Evolutionary conservation across 2,113 vertebrate genomes (phyloP).

Genomic region (Lasiurus cinereus): DNA sequence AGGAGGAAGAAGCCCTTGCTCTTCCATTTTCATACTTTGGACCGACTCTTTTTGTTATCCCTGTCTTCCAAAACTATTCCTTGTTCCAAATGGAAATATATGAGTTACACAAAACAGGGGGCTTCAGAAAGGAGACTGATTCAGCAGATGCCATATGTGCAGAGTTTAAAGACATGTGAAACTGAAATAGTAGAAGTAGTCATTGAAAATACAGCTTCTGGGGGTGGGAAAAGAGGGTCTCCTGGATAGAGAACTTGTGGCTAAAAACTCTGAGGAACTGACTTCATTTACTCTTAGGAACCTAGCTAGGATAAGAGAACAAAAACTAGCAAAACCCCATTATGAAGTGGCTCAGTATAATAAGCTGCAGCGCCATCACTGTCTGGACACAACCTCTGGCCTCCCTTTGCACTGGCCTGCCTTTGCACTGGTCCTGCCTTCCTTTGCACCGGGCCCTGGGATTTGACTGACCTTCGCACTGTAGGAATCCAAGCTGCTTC

Average conservation of each 20-base stretch:
- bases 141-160: neutral
- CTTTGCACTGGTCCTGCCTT: neutral
- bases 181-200: slow-evolving; percentile 4
- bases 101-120: neutral
- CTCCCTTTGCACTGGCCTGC: neutral
- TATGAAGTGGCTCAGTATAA: neutral
- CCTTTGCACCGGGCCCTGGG: no score
- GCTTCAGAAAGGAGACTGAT: neutral
- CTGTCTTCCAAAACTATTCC: neutral
- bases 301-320: neutral
- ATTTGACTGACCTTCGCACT: neutral
- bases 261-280: neutral
- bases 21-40: neutral
- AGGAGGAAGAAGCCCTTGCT: neutral
- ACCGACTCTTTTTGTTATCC: neutral
- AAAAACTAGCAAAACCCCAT: neutral
- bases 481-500: neutral
- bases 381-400: neutral
- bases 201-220: neutral
- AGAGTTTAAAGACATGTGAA: neutral
- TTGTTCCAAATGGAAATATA: neutral
- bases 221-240: neutral
- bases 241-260: neutral
- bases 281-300: slow-evolving; percentile 9
- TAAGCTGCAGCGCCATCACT: neutral